These are phyloP conservation scores for Pristionchus pacificus DNA, from an alignment of 1,140 invertebrate species.

Conservation along the genomic window DNA sequence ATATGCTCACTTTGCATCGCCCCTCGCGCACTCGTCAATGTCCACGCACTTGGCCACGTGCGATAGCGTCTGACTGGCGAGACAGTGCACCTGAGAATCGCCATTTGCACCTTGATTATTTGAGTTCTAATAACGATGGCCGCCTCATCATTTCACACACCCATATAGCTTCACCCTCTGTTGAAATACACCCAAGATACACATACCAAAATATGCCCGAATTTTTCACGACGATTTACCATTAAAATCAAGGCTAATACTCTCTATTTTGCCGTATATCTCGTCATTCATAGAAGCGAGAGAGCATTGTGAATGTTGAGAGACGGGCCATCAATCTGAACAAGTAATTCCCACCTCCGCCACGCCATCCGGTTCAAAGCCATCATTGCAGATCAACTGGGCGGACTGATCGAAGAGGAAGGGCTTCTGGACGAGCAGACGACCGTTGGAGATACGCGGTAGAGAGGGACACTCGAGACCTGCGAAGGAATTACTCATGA, in stretches of 20 bases:
- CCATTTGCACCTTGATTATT: too few relatives aligned
- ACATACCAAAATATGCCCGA: neutral
- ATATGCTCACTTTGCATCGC: slow-evolving; percentile 49
- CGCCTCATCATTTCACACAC: too few relatives aligned
- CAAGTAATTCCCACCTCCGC: slow-evolving; percentile 66
- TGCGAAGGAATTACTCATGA: too few relatives aligned
- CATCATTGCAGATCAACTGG: slow-evolving; percentile 79
- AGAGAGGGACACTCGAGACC: slow-evolving; percentile 75
- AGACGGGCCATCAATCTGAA: too few relatives aligned
- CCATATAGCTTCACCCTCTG: too few relatives aligned
- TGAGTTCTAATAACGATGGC: too few relatives aligned
- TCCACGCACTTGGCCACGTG: slow-evolving; percentile 71
- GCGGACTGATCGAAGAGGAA: slow-evolving; percentile 78
- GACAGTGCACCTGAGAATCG: slow-evolving; percentile 68
- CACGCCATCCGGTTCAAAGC: slow-evolving; percentile 77
- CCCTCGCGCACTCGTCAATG: slow-evolving; percentile 83
- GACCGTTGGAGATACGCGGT: slow-evolving; percentile 66
- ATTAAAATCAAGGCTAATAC: neutral
- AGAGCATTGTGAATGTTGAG: too few relatives aligned
- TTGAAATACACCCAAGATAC: too few relatives aligned
- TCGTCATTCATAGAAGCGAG: too few relatives aligned
- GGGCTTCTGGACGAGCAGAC: slow-evolving; percentile 38
- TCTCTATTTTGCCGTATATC: slow-evolving; percentile 5
- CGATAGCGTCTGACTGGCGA: slow-evolving; percentile 76
- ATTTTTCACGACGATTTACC: neutral